phyloP scores from a whole-genome alignment of 2,797 vertebrate genomes.

The Gypaetus barbatus region DNA sequence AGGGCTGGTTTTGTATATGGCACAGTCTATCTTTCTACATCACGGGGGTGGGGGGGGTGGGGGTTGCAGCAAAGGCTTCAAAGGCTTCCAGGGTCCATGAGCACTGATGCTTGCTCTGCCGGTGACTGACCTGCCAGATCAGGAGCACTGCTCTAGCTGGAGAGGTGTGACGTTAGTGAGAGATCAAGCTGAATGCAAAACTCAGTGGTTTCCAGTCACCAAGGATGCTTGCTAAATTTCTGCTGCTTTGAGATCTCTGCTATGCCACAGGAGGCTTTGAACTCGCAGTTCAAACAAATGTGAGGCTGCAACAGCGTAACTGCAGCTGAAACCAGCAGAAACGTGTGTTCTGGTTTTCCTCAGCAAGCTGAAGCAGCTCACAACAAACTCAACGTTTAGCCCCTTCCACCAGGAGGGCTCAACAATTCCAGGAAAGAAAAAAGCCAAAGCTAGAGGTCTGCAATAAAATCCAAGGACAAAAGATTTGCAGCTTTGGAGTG shows the following conservation, averaged over 20 bases:
- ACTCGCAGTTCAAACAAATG: background rate
- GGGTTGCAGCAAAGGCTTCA: background rate
- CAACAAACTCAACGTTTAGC: background rate
- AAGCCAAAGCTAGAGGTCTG: background rate
- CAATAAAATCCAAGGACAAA: background rate
- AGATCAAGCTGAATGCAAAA: background rate
- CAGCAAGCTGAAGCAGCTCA: background rate
- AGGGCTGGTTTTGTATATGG: background rate
- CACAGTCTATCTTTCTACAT: background rate
- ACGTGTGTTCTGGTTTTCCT: background rate
- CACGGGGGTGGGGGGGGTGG: accelerated
- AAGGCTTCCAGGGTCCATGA: background rate
- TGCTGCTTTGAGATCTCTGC: background rate
- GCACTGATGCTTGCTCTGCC: background rate
- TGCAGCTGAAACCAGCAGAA: background rate
- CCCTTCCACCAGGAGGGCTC: background rate
- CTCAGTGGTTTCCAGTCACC: background rate
- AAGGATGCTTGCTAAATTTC: background rate
- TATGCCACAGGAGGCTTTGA: background rate
- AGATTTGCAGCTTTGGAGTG: background rate
- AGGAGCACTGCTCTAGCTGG: background rate
- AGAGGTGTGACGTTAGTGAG: background rate
- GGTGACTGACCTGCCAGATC: background rate
- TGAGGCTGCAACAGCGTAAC: background rate
- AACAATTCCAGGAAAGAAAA: background rate